Evolutionary conservation across 2,113 vertebrate species (phyloP).

Genomic region (Eudorcas thomsonii): DNA sequence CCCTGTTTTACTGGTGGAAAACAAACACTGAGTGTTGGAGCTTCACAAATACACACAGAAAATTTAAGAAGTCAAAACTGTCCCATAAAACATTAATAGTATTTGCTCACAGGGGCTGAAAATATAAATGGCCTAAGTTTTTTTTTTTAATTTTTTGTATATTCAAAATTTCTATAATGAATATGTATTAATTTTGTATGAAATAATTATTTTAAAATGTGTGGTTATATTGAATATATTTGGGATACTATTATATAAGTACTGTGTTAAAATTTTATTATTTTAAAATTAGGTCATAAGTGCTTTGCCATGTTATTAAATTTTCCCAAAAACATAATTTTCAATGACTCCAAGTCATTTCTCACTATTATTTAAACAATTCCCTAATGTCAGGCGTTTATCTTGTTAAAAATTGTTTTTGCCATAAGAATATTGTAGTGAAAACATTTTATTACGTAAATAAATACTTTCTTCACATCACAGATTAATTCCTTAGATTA

Average conservation of each 20-base stretch:
- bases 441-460: background rate
- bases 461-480: background rate
- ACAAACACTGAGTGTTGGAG: background rate
- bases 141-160: background rate
- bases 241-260: background rate
- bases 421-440: background rate
- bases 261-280: background rate
- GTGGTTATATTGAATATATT: background rate
- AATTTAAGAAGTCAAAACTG: background rate
- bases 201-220: background rate
- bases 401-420: background rate
- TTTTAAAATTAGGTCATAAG: background rate
- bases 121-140: background rate
- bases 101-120: background rate
- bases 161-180: background rate
- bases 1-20: background rate
- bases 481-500: background rate
- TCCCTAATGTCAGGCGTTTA: background rate
- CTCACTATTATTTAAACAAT: background rate
- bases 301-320: background rate
- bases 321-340: background rate
- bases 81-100: background rate
- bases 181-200: background rate
- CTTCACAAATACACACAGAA: background rate
- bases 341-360: background rate